Evolutionary conservation across 2,888 invertebrate genomes (phyloP).

Genomic region (Ypsolopha scabrella): DNA sequence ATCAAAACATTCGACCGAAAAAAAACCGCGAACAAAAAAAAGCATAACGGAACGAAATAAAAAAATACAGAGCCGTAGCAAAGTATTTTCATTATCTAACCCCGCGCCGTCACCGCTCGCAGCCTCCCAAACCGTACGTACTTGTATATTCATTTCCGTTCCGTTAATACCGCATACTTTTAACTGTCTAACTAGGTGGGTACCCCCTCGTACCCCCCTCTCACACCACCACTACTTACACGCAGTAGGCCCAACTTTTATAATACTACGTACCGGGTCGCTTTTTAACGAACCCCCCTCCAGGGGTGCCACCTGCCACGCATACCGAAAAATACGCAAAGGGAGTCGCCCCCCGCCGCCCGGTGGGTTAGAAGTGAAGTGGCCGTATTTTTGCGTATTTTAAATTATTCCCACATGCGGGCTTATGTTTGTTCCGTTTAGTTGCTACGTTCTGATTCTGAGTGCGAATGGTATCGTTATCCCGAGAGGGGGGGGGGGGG

Average conservation of each 20-base stretch:
- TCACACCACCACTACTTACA: slow-evolving; percentile 62
- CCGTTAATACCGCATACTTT: slow-evolving; percentile 71
- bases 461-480: not conserved
- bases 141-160: slow-evolving; percentile 70
- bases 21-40: not conserved
- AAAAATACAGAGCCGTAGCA: slow-evolving; percentile 28
- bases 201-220: slow-evolving; percentile 21
- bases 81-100: slow-evolving; percentile 68
- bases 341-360: slow-evolving; percentile 36
- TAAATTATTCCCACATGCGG: slow-evolving; percentile 66
- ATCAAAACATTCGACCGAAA: not conserved
- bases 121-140: slow-evolving; percentile 62
- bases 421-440: slow-evolving; percentile 44
- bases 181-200: slow-evolving; percentile 69
- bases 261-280: slow-evolving; percentile 66
- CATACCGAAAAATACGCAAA: slow-evolving; percentile 69
- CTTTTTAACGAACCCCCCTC: slow-evolving; percentile 66
- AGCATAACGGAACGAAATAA: slow-evolving; percentile 18
- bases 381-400: slow-evolving; percentile 69
- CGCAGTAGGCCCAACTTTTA: slow-evolving; percentile 70
- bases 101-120: slow-evolving; percentile 37
- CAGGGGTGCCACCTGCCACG: slow-evolving; percentile 65
- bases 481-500: not conserved
- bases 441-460: slow-evolving; percentile 18
- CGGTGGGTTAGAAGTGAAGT: slow-evolving; percentile 58